Evolutionary conservation across 2,888 invertebrate genomes (phyloP).

Genomic region (Germaria angustata): DNA sequence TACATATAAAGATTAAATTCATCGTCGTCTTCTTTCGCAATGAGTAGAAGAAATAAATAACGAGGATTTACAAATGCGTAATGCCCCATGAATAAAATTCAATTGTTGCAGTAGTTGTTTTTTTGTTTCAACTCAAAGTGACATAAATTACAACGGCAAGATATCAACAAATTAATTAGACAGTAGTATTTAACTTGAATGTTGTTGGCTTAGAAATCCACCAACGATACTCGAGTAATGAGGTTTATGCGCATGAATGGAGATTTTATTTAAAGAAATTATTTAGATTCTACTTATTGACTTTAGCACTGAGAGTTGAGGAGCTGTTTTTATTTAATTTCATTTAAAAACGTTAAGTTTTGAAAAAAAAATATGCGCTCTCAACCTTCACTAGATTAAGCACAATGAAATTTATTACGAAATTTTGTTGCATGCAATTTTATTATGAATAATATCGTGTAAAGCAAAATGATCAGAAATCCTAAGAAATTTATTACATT

Average conservation of each 20-base stretch:
- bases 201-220: slow-evolving; percentile 1
- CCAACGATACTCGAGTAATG: slow-evolving; percentile 14
- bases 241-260: not conserved
- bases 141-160: slow-evolving; percentile 58
- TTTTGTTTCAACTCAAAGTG: slow-evolving; percentile 31
- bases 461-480: too few relatives aligned
- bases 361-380: too few relatives aligned
- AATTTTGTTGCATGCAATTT: too few relatives aligned
- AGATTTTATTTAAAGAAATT: not conserved
- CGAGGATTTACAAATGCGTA: slow-evolving; percentile 24
- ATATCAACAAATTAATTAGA: slow-evolving; percentile 64
- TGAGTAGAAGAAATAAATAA: slow-evolving; percentile 8
- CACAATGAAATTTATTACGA: too few relatives aligned
- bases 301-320: not conserved
- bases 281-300: not conserved
- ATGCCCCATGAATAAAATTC: slow-evolving; percentile 49
- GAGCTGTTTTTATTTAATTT: not conserved
- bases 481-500: too few relatives aligned
- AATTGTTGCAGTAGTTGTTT: slow-evolving; percentile 27
- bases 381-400: too few relatives aligned
- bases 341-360: too few relatives aligned
- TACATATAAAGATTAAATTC: slow-evolving; percentile 36
- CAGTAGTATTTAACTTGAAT: slow-evolving; percentile 18
- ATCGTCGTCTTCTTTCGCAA: not conserved
- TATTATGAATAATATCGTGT: too few relatives aligned